Conservation (phyloP, 1,140 invertebrate genomes). For the Drosophila yakuba region DNA sequence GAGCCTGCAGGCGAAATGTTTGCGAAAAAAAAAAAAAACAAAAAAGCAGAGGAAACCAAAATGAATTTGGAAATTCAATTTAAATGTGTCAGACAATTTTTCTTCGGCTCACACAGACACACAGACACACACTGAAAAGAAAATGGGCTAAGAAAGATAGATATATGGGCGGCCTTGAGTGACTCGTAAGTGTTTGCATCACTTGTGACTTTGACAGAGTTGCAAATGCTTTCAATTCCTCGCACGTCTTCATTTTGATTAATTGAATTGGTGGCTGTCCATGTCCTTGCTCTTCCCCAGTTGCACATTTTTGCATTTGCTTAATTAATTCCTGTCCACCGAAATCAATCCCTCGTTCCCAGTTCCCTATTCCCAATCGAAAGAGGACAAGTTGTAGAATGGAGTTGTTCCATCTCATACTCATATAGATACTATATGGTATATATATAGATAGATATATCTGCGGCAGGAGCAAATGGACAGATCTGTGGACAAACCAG, state of each 20-base stretch:
- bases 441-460: background rate
- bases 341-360: background rate
- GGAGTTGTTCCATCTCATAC: slow-evolving; percentile 8
- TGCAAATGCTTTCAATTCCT: slow-evolving; percentile 19
- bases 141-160: slow-evolving; percentile 10
- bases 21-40: slow-evolving; percentile 16
- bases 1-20: slow-evolving; percentile 1
- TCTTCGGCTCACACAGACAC: slow-evolving; percentile 45
- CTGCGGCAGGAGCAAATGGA: background rate
- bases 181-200: slow-evolving; percentile 8
- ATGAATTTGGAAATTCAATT: slow-evolving; percentile 67
- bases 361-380: background rate
- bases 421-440: too few relatives aligned
- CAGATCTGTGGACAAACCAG: slow-evolving; percentile 29
- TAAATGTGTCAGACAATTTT: slow-evolving; percentile 72
- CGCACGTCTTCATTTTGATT: slow-evolving; percentile 22
- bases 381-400: slow-evolving; percentile 62
- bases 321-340: slow-evolving; percentile 57
- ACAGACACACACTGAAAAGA: background rate
- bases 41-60: background rate
- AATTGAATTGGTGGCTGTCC: slow-evolving; percentile 17
- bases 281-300: background rate
- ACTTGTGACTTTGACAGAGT: slow-evolving; percentile 21
- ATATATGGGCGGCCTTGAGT: slow-evolving; percentile 19
- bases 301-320: slow-evolving; percentile 31